Base-by-base conservation (phyloP, 2,888 invertebrate species). In the Tinea trinotella region DNA sequence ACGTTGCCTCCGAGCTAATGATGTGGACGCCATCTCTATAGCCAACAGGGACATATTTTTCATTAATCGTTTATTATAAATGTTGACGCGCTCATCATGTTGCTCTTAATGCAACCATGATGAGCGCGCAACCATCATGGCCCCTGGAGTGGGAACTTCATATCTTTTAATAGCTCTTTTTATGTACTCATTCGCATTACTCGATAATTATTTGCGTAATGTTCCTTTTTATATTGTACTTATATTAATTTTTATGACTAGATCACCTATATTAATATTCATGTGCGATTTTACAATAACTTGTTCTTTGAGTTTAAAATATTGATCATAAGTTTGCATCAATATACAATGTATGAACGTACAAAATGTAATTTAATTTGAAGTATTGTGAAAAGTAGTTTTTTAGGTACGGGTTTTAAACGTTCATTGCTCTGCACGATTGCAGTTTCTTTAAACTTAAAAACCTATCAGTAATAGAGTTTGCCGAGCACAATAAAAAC, bases 391-490 rank as follows among this genome's bases (percentile, higher is more conserved):
- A n/a, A n/a, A n/a, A n/a, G n/a, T n/a, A n/a, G n/a, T n/a, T n/a
- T n/a, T n/a, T n/a, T n/a, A n/a, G n/a, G n/a, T n/a, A n/a, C n/a
- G n/a, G n/a, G n/a, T n/a, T n/a, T n/a, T n/a, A n/a, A n/a, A n/a
- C n/a, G n/a, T n/a, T 30, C 30, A 30, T 10, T 30, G 30, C 4
- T n/a, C 30, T 30, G n/a, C 30, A 30, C 30, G 7, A 30, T 17
- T 17, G 40, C 13, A 40, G 15, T 40, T 17, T 40, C 17, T 13
- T 17, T 5, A 40, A 17, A 40, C 40, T 74, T 83, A 81, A 81
- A 82, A 82, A 79, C 74, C 77, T 71, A 65, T 70, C 68, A 62
- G 74, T 82, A 80, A 82, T 80, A 74, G 76, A 78, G 77, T 80
- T 80, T 80, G 78, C 78, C 70, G 76, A 71, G 67, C 65, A 66